Percentiles rank a stretch among this genome's conserved stretches.
Conservation (phyloP, 2,888 invertebrate genomes). For the Latrodectus hesperus region DNA sequence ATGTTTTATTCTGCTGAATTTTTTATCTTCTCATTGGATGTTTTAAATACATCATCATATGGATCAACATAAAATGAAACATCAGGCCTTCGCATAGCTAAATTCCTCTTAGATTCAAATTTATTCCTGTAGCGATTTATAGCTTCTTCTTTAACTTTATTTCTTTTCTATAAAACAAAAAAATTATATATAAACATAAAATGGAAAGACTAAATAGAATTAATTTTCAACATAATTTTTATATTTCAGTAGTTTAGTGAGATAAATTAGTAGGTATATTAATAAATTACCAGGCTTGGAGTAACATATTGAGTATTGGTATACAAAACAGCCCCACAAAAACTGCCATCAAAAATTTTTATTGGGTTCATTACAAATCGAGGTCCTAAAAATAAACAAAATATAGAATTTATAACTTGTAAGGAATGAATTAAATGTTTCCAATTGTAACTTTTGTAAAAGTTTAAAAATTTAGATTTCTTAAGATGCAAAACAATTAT, state of each 20-base stretch:
- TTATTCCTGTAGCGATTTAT: slow-evolving; percentile 86
- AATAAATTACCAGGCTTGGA: slow-evolving; percentile 83
- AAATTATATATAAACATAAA: background rate
- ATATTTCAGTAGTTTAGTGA: background rate
- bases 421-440: too few species aligned
- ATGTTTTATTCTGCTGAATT: too few species aligned
- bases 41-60: slow-evolving; percentile 75
- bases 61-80: slow-evolving; percentile 81
- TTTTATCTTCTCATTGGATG: slow-evolving; percentile 10
- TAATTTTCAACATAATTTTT: too few species aligned
- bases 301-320: slow-evolving; percentile 93
- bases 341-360: slow-evolving; percentile 95
- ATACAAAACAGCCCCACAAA: slow-evolving; percentile 93
- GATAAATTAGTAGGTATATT: slow-evolving; percentile 1
- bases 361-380: slow-evolving; percentile 83
- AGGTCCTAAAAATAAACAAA: slow-evolving; percentile 76
- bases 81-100: slow-evolving; percentile 83
- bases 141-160: slow-evolving; percentile 81
- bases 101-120: slow-evolving; percentile 85
- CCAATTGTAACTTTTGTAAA: too few species aligned
- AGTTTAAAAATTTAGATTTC: too few species aligned
- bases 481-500: too few species aligned
- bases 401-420: background rate
- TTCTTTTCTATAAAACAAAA: slow-evolving; percentile 79
- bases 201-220: background rate